Percentiles rank a stretch among this genome's conserved stretches.
These are phyloP conservation scores for Zaprionus ornatus DNA, from an alignment of 1,140 invertebrate genomes.

Conservation along the genomic window DNA sequence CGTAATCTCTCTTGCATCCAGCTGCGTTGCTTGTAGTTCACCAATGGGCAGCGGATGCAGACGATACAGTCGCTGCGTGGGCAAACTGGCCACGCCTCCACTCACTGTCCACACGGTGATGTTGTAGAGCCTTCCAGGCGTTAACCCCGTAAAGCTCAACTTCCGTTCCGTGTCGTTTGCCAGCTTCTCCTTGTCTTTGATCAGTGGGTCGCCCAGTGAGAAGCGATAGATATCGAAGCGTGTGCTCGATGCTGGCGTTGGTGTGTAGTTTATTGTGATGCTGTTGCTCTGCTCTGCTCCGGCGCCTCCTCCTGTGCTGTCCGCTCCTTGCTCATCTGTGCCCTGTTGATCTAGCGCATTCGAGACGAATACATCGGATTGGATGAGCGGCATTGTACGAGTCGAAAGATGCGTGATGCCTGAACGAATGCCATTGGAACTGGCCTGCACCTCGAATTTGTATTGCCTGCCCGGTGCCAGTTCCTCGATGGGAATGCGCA, in stretches of 20 bases:
- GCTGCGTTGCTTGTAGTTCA: constrained; percentile 89
- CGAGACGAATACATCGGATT: constrained; percentile 94
- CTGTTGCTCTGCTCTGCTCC: constrained; percentile 38
- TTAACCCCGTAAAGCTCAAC: constrained; percentile 91
- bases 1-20: constrained; percentile 91
- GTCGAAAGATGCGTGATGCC: constrained; percentile 89
- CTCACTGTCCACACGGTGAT: constrained; percentile 97
- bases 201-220: constrained; percentile 89
- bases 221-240: constrained; percentile 94
- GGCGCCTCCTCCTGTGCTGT: constrained; percentile 83
- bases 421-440: constrained; percentile 90
- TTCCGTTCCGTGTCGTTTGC: constrained; percentile 91
- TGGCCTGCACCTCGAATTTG: constrained; percentile 90
- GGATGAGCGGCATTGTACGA: constrained; percentile 94
- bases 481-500: constrained; percentile 88
- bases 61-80: constrained; percentile 91
- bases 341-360: constrained; percentile 90
- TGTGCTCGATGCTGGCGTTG: constrained; percentile 89
- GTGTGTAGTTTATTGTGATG: constrained; percentile 92
- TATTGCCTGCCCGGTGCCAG: constrained; percentile 92
- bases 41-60: constrained; percentile 93
- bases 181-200: constrained; percentile 89
- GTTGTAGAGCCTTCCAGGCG: constrained; percentile 93
- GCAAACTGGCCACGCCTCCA: constrained; percentile 91
- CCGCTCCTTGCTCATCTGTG: constrained; percentile 60